Conservation (phyloP, 2,888 invertebrate genomes). For the Dryocosmus kuriphilus region DNA sequence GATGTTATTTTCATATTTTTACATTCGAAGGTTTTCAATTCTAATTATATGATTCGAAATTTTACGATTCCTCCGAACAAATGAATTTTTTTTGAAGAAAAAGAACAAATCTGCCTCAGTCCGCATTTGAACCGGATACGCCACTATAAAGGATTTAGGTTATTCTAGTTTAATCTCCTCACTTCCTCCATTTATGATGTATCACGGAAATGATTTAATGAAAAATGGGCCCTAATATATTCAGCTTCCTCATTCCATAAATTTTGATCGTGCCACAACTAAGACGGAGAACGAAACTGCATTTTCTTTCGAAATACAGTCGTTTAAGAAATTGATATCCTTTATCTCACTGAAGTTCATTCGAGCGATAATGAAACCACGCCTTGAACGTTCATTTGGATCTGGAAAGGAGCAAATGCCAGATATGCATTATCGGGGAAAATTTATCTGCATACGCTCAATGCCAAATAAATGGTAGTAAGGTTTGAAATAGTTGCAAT, state of each 20-base stretch:
- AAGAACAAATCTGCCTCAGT: too few relatives aligned
- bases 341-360: constrained; percentile 42
- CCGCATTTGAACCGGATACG: too few relatives aligned
- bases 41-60: too few relatives aligned
- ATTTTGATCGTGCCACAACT: not conserved
- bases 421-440: not conserved
- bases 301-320: not conserved
- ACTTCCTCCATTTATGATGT: not conserved
- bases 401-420: constrained; percentile 47
- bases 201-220: not conserved
- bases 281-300: not conserved
- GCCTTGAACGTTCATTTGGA: constrained; percentile 48
- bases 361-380: constrained; percentile 46
- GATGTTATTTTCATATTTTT: too few relatives aligned
- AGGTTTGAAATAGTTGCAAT: constrained; percentile 14
- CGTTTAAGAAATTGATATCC: constrained; percentile 2
- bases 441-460: constrained; percentile 16
- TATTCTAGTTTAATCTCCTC: not conserved
- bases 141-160: too few relatives aligned
- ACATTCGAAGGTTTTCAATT: too few relatives aligned
- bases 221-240: not conserved
- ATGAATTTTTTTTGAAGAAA: too few relatives aligned
- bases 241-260: not conserved
- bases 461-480: constrained; percentile 24
- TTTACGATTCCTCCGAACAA: too few relatives aligned